Evolutionary conservation across 1,140 invertebrate genomes (phyloP).

Genomic region (Campodea augens): DNA sequence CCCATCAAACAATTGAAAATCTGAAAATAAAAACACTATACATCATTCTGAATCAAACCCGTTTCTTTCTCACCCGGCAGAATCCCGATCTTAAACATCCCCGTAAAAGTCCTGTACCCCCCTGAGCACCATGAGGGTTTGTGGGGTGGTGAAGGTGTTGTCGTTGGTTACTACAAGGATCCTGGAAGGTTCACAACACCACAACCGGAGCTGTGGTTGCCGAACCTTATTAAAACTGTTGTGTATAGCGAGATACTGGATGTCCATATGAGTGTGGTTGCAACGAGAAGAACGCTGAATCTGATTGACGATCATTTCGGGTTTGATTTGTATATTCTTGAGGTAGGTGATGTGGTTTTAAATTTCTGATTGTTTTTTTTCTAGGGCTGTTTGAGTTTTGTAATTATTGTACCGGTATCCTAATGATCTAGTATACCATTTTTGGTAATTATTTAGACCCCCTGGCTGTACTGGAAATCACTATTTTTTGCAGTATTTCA

Average conservation of each 20-base stretch:
- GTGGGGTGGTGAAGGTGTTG: slow-evolving; percentile 90
- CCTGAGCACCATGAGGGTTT: slow-evolving; percentile 64
- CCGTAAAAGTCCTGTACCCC: slow-evolving; percentile 57
- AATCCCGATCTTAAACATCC: slow-evolving; percentile 47
- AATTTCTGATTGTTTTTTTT: slow-evolving; percentile 55
- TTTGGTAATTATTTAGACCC: neutral
- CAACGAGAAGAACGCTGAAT: slow-evolving; percentile 60
- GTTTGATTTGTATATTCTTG: slow-evolving; percentile 85
- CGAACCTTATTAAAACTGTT: slow-evolving; percentile 51
- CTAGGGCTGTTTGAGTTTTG: slow-evolving; percentile 54
- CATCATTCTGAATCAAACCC: too few relatives aligned
- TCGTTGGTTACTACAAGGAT: slow-evolving; percentile 69
- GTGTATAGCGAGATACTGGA: slow-evolving; percentile 87
- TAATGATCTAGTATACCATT: neutral
- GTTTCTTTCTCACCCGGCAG: too few relatives aligned
- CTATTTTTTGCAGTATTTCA: too few relatives aligned
- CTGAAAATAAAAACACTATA: too few relatives aligned
- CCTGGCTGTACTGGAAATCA: too few relatives aligned
- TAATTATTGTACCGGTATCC: neutral
- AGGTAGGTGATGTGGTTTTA: slow-evolving; percentile 70
- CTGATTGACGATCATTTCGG: slow-evolving; percentile 80
- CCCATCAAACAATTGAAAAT: too few relatives aligned
- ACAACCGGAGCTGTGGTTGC: slow-evolving; percentile 78
- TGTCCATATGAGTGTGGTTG: slow-evolving; percentile 53
- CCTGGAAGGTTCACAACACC: slow-evolving; percentile 39